Evolutionary conservation across 2,797 vertebrate genomes (phyloP).

Genomic region (Aselliscus stoliczkanus): DNA sequence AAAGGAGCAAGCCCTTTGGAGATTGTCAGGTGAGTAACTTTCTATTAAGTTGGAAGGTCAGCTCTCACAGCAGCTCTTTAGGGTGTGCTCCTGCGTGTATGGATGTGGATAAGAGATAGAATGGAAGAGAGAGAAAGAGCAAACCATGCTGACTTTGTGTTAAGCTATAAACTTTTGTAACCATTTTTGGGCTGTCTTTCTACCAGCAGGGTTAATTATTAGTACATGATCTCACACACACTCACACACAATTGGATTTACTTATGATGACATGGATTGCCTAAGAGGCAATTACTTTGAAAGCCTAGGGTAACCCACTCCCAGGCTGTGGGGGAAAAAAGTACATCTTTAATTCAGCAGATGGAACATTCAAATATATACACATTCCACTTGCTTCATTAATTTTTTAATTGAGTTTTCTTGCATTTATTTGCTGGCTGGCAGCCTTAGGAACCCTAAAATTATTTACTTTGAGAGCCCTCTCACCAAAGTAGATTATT

Average conservation of each 20-base stretch:
- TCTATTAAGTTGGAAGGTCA: not conserved
- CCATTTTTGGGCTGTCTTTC: not conserved
- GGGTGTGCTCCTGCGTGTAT: not conserved
- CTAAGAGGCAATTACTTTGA: not conserved
- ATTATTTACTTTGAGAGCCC: not conserved
- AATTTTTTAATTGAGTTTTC: conserved; percentile 1
- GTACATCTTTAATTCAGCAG: not conserved
- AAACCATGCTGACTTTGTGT: not conserved
- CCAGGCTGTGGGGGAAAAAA: not conserved
- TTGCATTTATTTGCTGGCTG: conserved; percentile 1
- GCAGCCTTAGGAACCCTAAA: not conserved
- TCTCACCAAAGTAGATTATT: not conserved
- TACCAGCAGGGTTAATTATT: not conserved
- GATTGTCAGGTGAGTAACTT: conserved; percentile 71
- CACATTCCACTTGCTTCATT: not conserved
- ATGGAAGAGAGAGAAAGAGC: not conserved
- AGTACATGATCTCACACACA: not conserved
- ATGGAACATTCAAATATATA: not conserved
- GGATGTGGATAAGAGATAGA: not conserved
- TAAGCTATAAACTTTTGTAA: not conserved
- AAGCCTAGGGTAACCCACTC: not conserved
- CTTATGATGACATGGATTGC: not conserved
- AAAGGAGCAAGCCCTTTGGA: conserved; percentile 70
- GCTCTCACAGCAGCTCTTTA: not conserved
- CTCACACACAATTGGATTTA: not conserved